phyloP scores from a whole-genome alignment of 2,797 vertebrate species.

The Takifugu rubripes region DNA sequence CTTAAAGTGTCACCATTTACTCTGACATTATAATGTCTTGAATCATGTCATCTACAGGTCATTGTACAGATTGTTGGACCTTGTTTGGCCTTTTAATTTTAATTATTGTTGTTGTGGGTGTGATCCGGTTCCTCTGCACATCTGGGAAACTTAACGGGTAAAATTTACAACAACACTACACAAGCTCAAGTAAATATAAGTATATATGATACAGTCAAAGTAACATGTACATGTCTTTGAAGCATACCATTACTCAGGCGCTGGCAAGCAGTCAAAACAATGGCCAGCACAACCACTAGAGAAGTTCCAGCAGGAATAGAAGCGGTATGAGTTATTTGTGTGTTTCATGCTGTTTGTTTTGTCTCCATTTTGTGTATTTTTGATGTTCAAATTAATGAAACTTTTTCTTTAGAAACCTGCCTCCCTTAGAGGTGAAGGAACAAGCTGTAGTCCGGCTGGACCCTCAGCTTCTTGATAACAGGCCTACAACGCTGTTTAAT shows the following conservation, averaged over 20 bases:
- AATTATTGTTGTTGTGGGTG: background rate
- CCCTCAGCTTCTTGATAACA: too few relatives aligned
- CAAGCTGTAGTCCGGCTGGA: background rate
- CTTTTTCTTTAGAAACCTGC: background rate
- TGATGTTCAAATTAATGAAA: background rate
- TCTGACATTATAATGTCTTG: too few relatives aligned
- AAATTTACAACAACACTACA: fast-evolving
- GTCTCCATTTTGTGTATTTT: background rate
- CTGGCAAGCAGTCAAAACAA: background rate
- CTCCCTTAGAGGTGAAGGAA: background rate
- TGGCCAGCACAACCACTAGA: background rate
- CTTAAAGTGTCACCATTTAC: too few relatives aligned
- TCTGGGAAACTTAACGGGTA: background rate
- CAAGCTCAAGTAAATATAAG: background rate
- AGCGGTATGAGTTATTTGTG: too few relatives aligned
- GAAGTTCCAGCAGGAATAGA: background rate
- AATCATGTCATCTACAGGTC: slow-evolving; percentile 2
- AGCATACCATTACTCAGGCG: background rate
- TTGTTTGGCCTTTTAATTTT: background rate
- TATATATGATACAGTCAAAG: background rate
- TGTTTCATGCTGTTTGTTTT: background rate
- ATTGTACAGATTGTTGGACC: background rate
- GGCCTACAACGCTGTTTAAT: too few relatives aligned
- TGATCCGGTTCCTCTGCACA: background rate
- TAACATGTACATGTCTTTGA: background rate